phyloP scores from a whole-genome alignment of 2,888 invertebrate genomes.

The Hipparchia sbordonii region DNA sequence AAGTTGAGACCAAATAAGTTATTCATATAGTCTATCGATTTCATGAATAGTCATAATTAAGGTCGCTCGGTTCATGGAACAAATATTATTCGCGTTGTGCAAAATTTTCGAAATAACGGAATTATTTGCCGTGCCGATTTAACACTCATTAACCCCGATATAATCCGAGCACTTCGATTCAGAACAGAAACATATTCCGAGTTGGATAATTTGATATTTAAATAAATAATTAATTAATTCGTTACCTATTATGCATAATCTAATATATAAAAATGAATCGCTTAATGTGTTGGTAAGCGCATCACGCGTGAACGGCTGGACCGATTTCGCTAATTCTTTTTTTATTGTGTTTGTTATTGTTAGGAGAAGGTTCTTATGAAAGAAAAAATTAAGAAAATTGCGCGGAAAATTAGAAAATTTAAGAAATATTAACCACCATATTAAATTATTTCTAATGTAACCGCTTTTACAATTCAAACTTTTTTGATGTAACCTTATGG shows the following conservation, averaged over 20 bases:
- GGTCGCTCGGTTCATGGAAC: conserved; percentile 1
- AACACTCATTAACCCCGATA: conserved; percentile 13
- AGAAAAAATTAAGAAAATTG: too few species aligned
- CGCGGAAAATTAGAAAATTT: too few species aligned
- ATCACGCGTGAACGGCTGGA: too few species aligned
- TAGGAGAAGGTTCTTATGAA: too few species aligned
- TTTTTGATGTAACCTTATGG: too few species aligned
- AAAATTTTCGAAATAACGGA: conserved; percentile 13
- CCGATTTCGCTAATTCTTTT: too few species aligned
- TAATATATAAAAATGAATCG: too few species aligned
- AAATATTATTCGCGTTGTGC: conserved; percentile 8
- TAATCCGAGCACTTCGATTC: conserved; percentile 8
- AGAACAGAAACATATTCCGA: background rate
- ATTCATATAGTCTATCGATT: conserved; percentile 14
- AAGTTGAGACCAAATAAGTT: conserved; percentile 1
- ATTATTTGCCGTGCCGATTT: conserved; percentile 14
- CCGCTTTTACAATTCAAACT: too few species aligned
- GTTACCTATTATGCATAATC: background rate
- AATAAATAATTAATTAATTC: conserved; percentile 1
- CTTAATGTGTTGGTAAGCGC: too few species aligned
- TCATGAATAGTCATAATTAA: conserved; percentile 10
- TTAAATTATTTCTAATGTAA: too few species aligned
- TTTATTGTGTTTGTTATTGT: too few species aligned
- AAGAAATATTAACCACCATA: too few species aligned
- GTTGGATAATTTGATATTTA: conserved; percentile 8